Percentiles rank a stretch among this genome's conserved stretches.
These are phyloP conservation scores for Neogale vison DNA, from an alignment of 2,113 vertebrate genomes.

Conservation along the genomic window DNA sequence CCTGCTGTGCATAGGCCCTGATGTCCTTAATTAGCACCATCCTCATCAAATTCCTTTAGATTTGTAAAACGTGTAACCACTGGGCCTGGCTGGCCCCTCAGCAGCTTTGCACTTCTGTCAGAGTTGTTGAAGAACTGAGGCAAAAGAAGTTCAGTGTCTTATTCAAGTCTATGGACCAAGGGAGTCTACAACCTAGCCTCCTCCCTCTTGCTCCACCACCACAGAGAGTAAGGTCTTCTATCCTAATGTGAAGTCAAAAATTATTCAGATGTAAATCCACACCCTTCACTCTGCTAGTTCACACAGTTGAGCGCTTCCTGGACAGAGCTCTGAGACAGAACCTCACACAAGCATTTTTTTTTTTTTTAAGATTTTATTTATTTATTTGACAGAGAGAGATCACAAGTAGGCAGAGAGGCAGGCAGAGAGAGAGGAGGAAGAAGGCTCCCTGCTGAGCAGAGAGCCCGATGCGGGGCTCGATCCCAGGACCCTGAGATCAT, in stretches of 20 bases:
- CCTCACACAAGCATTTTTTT: background rate
- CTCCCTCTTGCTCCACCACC: background rate
- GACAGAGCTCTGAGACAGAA: background rate
- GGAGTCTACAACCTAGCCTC: background rate
- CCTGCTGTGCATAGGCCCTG: background rate
- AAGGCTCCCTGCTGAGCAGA: no score
- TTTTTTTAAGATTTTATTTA: no score
- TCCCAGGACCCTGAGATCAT: no score
- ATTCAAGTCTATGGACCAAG: background rate
- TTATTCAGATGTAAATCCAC: background rate
- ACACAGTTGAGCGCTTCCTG: background rate
- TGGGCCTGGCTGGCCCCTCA: background rate
- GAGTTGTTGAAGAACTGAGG: background rate
- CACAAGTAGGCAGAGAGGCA: no score
- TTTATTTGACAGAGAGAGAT: no score
- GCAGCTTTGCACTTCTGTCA: background rate
- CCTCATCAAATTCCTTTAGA: background rate
- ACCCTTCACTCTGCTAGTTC: background rate
- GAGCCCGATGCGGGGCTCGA: no score
- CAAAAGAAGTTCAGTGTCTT: background rate
- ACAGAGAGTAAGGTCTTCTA: background rate
- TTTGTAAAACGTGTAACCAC: background rate
- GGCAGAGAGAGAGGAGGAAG: no score
- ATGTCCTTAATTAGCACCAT: background rate
- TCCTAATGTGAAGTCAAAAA: background rate